Base-by-base conservation (phyloP, 2,797 vertebrate species). In the Carduelis carduelis region DNA sequence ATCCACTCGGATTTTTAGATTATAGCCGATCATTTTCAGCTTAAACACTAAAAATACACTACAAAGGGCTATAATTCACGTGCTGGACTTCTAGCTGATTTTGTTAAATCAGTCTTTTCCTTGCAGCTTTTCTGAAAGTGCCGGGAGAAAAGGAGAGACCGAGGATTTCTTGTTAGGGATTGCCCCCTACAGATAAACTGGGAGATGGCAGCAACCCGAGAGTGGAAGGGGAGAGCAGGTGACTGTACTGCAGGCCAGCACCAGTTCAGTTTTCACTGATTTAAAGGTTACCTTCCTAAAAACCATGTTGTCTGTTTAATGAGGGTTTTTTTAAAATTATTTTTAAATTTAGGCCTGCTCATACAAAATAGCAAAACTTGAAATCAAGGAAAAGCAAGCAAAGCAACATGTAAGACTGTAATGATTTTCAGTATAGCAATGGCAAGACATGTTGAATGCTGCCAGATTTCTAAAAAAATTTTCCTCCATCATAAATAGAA, bases 171-270 rank as follows among this genome's bases (percentile, higher is more conserved):
- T 97, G 94, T 97, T 96, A n/a, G 20, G 11, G 89, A 96, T 94
- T 97, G 98, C 98, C 98, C 98, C 81, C 98, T 98, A 50, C 91
- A 95, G 98, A 74, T 60, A 64, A 90, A 74, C 12, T 12, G 47
- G 52, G 83, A 52, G n/a, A 96, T 74, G 87, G 70, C 90, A 86
- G 11, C 24, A 47, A 53, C 49, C 13, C 8, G 12, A 14, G 11
- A 46, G 52, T 2, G 20, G n/a, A 43, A 57, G 9, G 13, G 32
- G 53, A 91, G 39, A 47, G 34, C 68, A n/a, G 18, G 57, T 27
- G 66, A 34, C 43, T 81, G 23, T 5, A 43, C 37, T 70, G 50
- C n/a, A 47, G 32, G 70, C 4, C 6, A 5, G 64, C n/a, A 32
- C 13, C 39, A 53, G 32, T 23, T 44, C 7, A 14, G 2, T 21